Evolutionary conservation across 2,797 vertebrate species (phyloP), one percentile per base, ranked within the genome.

Genomic region (Gambelia wislizenii): DNA sequence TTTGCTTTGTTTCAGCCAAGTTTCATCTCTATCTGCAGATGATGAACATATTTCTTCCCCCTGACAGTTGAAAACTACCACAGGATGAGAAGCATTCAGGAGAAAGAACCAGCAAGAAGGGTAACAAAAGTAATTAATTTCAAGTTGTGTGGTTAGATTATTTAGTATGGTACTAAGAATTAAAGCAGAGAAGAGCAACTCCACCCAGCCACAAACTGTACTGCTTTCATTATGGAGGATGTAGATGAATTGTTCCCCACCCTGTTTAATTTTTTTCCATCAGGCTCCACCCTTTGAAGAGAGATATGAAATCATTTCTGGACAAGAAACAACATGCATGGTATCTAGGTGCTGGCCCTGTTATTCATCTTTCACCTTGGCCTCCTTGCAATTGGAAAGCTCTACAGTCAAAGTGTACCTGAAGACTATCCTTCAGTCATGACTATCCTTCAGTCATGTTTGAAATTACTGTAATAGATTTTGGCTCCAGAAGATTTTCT

Each of bases 21-120:
- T 75, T 33, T 89, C 54, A 80, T 75, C 86, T 91, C 69, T 87
- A 44, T 54, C 47, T 69, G 70, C 36, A 85, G 83, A 44, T 82
- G 77, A 44, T 44, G 59, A 80, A 75, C 47, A 25, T n/a, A 64
- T 76, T 76, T 82, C 44, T 86, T 89, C 36, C 70, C 56, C 49
- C 39, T 82, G 67, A 67, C 59, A 70, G 36, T 82, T 67, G 82
- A 86, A 86, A 52, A 56, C 36, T 81, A 54, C 59, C 70, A 56
- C 30, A 89, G 25, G 13, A 56, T 75, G 67, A 74, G 22, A 49
- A 89, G 75, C 61, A 78, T 49, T 74, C 33, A 54, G 16, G 5
- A 36, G 54, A 80, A 72, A 75, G 13, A 72, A 44, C 14, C 36
- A 75, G 30, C 70, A 81, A 85, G n/a, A 72, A 52, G 20, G 13